Evolutionary conservation across 2,888 invertebrate species (phyloP), one percentile per base, ranked within the genome.

Genomic region (Heteromyza rotundicornis): DNA sequence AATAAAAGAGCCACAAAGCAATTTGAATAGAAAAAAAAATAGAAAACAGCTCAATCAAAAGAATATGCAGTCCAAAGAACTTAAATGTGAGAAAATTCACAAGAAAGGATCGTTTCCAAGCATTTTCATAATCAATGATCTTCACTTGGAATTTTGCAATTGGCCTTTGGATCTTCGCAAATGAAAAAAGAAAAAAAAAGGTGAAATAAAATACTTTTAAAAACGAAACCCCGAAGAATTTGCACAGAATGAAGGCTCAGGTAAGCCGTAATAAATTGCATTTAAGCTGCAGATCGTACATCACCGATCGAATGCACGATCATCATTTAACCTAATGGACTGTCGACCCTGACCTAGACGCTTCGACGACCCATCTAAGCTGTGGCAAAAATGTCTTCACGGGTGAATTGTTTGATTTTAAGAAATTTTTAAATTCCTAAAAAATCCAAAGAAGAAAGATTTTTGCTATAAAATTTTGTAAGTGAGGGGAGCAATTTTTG

Each of bases 271-370:
- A 51, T 50, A 58, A 58, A 58, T 58, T 35, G 36, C 44, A 44
- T 53, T 50, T 44, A 40, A 54, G 24, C 50, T 53, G 51, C 22
- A 32, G 52, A 16, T 17, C 24, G 19, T 16, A 54, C 68, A 72
- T 68, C n/a, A n/a, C 72, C 69, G 72, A 76, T 72, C 68, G 59
- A 23, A 35, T 20, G 64, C 73, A 75, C 73, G 70, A 73, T 75
- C 76, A 74, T 73, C 74, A 77, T 80, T 78, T 79, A 79, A 80
- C 79, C 79, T 80, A 79, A 79, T 79, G 68, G 77, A n/a, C n/a
- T n/a, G n/a, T n/a, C n/a, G n/a, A 69, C 74, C 72, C 77, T 80
- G 79, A 78, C 79, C 79, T 71, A 65, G 64, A 65, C n/a, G 52
- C 24, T 3, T 5, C 27, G 2, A 27, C 68, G 66, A 66, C 65